phyloP scores from a whole-genome alignment of 2,113 vertebrate genomes.

The Puffinus mauretanicus region DNA sequence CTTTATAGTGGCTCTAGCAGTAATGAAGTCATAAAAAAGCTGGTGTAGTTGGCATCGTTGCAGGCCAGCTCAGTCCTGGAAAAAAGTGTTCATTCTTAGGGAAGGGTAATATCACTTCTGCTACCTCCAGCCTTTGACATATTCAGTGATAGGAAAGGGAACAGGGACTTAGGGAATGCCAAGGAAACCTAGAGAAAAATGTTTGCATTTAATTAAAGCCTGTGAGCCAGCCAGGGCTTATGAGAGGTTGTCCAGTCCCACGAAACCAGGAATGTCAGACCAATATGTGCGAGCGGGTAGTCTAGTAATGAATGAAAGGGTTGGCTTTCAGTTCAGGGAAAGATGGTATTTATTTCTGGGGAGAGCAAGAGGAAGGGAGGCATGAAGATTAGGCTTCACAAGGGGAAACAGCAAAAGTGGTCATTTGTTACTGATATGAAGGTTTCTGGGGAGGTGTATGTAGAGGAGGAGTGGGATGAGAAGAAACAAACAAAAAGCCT shows the following conservation, averaged over 20 bases:
- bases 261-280: not conserved
- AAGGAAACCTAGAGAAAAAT: not conserved
- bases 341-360: not conserved
- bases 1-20: not conserved
- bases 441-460: not conserved
- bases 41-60: not conserved
- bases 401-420: not conserved
- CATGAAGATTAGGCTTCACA: not conserved
- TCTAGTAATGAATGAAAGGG: not conserved
- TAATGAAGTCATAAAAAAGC: constrained; percentile 33
- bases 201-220: constrained; percentile 9
- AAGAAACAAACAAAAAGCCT: not conserved
- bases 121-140: not conserved
- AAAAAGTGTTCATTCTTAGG: not conserved
- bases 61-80: not conserved
- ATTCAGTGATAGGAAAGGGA: not conserved
- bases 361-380: not conserved
- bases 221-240: not conserved
- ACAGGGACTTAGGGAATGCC: not conserved
- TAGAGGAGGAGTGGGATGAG: not conserved
- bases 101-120: not conserved
- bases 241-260: not conserved
- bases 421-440: not conserved
- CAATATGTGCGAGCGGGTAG: not conserved
- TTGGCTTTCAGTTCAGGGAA: not conserved